Conservation (phyloP, 1,140 invertebrate genomes). For the Laodelphax striatellus region DNA sequence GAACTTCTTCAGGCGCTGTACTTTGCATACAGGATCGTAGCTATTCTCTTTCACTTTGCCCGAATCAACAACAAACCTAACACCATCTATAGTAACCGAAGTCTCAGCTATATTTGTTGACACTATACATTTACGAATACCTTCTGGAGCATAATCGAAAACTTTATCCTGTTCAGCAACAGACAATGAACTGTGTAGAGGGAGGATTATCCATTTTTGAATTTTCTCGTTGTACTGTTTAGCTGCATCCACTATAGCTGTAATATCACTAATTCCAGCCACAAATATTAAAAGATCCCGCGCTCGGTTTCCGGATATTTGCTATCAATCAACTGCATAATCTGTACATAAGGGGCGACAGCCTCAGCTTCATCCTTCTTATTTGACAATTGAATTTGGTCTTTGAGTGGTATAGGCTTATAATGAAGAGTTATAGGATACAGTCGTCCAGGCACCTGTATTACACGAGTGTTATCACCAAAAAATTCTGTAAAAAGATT, state of each 20-base stretch:
- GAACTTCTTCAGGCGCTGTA: slow-evolving; percentile 83
- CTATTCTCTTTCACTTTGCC: slow-evolving; percentile 97
- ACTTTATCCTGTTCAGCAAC: slow-evolving; percentile 93
- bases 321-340: slow-evolving; percentile 84
- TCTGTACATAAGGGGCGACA: slow-evolving; percentile 82
- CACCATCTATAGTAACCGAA: slow-evolving; percentile 96
- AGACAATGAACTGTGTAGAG: slow-evolving; percentile 86
- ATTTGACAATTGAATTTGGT: slow-evolving; percentile 42
- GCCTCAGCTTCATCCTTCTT: slow-evolving; percentile 62
- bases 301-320: slow-evolving; percentile 78
- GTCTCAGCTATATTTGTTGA: slow-evolving; percentile 99
- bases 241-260: slow-evolving; percentile 75
- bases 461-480: slow-evolving; percentile 61
- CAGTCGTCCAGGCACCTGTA: slow-evolving; percentile 87
- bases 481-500: slow-evolving; percentile 87
- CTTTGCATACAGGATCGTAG: slow-evolving; percentile 79
- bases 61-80: slow-evolving; percentile 95
- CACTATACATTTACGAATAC: slow-evolving; percentile 91
- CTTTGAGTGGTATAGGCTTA: slow-evolving; percentile 63
- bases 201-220: slow-evolving; percentile 84
- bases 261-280: slow-evolving; percentile 92
- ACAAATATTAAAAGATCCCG: slow-evolving; percentile 95
- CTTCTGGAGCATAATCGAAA: slow-evolving; percentile 93
- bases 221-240: slow-evolving; percentile 72
- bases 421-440: slow-evolving; percentile 88